phyloP scores from a whole-genome alignment of 2,888 invertebrate genomes.

The Kryphioiulus occultus region DNA sequence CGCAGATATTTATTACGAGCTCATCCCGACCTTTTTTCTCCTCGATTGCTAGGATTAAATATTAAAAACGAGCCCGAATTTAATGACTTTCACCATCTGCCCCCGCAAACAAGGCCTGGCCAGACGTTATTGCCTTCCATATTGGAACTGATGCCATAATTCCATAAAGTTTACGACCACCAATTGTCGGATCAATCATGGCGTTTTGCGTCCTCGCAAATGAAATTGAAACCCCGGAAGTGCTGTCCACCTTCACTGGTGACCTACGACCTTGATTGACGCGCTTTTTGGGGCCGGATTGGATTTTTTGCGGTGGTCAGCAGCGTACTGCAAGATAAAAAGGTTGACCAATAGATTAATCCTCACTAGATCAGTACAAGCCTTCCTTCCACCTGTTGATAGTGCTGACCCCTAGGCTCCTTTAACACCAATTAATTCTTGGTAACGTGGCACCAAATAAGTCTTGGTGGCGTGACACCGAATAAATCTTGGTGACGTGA shows the following conservation, averaged over 20 bases:
- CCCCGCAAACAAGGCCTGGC: background rate
- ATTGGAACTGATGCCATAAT: slow-evolving; percentile 14
- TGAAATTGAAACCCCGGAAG: background rate
- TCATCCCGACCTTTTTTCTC: background rate
- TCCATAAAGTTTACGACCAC: background rate
- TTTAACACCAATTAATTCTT: too few relatives aligned
- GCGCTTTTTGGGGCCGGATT: too few relatives aligned
- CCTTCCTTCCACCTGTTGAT: too few relatives aligned
- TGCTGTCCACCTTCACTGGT: background rate
- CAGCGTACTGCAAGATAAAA: too few relatives aligned
- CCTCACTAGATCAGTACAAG: too few relatives aligned
- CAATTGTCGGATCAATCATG: background rate
- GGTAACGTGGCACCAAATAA: too few relatives aligned
- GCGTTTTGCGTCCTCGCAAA: background rate
- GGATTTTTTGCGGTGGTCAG: too few relatives aligned
- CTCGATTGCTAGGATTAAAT: background rate
- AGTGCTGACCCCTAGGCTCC: too few relatives aligned
- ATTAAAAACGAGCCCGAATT: slow-evolving; percentile 18
- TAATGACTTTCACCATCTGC: slow-evolving; percentile 11
- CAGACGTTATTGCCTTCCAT: background rate
- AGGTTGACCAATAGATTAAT: too few relatives aligned
- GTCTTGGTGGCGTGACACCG: too few relatives aligned
- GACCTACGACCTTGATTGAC: too few relatives aligned
- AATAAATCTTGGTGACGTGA: too few relatives aligned
- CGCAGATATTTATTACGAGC: background rate